phyloP scores from a whole-genome alignment of 2,113 vertebrate species.

The Dolichallabes microphthalmus region DNA sequence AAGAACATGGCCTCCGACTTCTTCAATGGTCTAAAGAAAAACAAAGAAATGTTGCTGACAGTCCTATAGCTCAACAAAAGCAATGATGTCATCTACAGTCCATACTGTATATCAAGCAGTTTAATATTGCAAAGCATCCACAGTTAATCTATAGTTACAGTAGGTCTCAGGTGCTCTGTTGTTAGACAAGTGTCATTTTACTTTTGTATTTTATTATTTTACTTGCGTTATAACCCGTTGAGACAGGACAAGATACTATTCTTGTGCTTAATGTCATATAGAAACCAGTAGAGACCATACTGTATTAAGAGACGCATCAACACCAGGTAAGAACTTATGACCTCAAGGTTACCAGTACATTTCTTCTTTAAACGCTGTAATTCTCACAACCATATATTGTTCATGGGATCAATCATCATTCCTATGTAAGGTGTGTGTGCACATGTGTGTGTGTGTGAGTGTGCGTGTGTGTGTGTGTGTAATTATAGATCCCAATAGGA shows the following conservation, averaged over 20 bases:
- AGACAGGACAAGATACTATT: no score
- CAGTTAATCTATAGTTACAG: background rate
- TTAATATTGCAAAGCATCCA: background rate
- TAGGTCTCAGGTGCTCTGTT: background rate
- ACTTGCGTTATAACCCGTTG: no score
- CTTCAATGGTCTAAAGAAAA: conserved; percentile 82
- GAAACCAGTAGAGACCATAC: background rate
- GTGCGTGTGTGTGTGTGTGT: background rate
- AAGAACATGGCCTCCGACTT: conserved; percentile 91
- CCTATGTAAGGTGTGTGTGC: background rate
- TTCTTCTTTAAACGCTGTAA: background rate
- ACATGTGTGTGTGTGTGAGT: no score
- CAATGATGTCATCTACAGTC: background rate
- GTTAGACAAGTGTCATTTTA: background rate
- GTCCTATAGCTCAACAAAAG: background rate
- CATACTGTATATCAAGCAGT: background rate
- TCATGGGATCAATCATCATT: background rate
- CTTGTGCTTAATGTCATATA: no score
- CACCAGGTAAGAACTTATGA: background rate
- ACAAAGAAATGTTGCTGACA: background rate
- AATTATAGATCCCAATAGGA: background rate
- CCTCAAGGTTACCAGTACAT: background rate
- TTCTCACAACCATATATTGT: background rate
- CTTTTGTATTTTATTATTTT: background rate
- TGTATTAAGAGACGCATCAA: background rate